A percentile compares a stretch with the other conserved stretches of the same genome.
Evolutionary conservation across 53 echinoderm and acorn worm species (phyloP).

Genomic region (Apostichopus leukothele): DNA sequence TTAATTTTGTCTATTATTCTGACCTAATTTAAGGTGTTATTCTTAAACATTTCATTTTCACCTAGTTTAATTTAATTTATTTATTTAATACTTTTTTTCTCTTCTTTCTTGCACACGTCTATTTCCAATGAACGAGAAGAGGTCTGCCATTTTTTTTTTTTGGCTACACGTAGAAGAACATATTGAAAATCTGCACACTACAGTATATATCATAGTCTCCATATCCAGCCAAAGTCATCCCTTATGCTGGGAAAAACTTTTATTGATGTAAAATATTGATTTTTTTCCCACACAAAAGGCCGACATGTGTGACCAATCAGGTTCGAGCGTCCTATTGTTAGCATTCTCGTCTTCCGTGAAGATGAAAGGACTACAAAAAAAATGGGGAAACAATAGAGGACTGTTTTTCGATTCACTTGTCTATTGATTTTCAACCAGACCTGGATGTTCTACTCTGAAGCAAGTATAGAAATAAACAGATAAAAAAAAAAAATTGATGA

Average conservation of each 20-base stretch:
- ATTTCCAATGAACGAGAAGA: too few species aligned
- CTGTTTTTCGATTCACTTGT: conserved; percentile 32
- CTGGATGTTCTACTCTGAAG: not conserved
- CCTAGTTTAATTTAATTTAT: too few species aligned
- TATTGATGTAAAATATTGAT: conserved; percentile 26
- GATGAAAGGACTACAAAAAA: conserved; percentile 1
- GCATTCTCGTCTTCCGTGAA: not conserved
- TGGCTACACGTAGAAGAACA: too few species aligned
- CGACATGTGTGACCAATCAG: conserved; percentile 39
- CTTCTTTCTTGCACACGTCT: too few species aligned
- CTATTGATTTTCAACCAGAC: conserved; percentile 20
- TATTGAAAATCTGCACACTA: too few species aligned
- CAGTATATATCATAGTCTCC: too few species aligned
- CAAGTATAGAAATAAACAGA: not conserved
- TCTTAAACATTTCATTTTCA: too few species aligned
- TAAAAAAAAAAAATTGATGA: conserved; percentile 18
- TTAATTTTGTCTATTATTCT: too few species aligned
- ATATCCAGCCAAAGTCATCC: too few species aligned
- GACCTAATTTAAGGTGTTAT: too few species aligned
- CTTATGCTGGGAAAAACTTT: conserved; percentile 17
- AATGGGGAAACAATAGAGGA: conserved; percentile 16
- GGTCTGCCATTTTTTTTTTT: too few species aligned
- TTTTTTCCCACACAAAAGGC: conserved; percentile 22
- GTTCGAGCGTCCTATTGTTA: conserved; percentile 30
- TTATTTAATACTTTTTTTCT: too few species aligned